Evolutionary conservation across 2,888 invertebrate species (phyloP).

Genomic region (Galerucella pusilla): DNA sequence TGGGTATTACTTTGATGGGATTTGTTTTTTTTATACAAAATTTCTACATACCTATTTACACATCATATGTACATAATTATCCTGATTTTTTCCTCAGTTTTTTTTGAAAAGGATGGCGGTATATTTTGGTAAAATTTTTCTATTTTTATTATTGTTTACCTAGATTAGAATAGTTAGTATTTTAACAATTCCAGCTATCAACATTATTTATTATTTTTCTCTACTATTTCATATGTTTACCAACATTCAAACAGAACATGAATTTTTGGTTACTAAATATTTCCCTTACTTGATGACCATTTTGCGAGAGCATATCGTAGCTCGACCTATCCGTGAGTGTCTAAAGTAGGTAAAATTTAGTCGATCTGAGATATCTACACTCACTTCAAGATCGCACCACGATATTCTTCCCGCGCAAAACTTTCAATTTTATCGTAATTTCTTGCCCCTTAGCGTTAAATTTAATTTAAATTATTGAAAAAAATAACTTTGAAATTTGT

Average conservation of each 20-base stretch:
- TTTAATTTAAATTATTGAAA: no score
- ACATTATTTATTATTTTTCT: neutral
- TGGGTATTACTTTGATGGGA: slow-evolving; percentile 23
- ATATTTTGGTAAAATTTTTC: slow-evolving; percentile 28
- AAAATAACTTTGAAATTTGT: no score
- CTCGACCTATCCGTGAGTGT: no score
- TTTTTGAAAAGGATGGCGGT: slow-evolving; percentile 27
- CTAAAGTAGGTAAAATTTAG: no score
- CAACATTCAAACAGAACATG: slow-evolving; percentile 2
- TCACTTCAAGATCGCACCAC: no score
- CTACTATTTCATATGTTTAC: neutral
- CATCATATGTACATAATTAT: slow-evolving; percentile 7
- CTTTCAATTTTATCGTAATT: no score
- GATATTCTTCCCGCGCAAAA: no score
- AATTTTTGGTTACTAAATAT: neutral
- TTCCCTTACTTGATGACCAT: neutral
- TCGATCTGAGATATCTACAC: no score
- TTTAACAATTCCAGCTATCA: neutral
- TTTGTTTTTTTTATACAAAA: slow-evolving; percentile 19
- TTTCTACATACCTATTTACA: slow-evolving; percentile 13
- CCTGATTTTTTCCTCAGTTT: slow-evolving; percentile 30
- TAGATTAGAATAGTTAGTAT: slow-evolving; percentile 22
- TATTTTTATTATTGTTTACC: slow-evolving; percentile 16
- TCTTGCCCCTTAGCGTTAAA: no score
- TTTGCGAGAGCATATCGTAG: neutral